A percentile compares a stretch with the other conserved stretches of the same genome.
phyloP scores from a whole-genome alignment of 2,113 vertebrate genomes.

The Mesocricetus auratus region DNA sequence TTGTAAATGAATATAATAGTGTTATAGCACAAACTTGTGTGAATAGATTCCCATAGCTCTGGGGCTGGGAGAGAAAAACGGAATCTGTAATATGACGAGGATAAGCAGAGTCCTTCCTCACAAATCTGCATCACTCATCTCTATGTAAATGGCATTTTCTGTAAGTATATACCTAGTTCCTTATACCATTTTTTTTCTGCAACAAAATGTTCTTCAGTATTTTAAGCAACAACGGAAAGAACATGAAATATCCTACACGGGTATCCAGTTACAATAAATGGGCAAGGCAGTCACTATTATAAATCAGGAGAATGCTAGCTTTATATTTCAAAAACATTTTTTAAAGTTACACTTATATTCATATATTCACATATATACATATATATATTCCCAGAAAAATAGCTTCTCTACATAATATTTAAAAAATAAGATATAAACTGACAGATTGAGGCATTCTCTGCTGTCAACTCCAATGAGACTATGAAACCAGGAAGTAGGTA shows the following conservation, averaged over 20 bases:
- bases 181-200: conserved; percentile 42
- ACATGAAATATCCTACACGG: conserved; percentile 16
- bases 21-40: background rate
- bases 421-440: conserved; percentile 33
- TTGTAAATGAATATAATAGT: conserved; percentile 34
- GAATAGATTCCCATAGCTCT: conserved; percentile 1
- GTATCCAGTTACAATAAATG: conserved; percentile 38
- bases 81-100: conserved; percentile 46
- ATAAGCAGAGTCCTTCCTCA: conserved; percentile 50
- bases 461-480: conserved; percentile 57
- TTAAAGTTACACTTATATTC: background rate
- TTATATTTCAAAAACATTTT: conserved; percentile 26
- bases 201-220: conserved; percentile 47
- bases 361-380: too few species aligned
- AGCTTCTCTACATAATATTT: conserved; percentile 1
- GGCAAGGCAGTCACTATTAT: background rate
- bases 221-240: conserved; percentile 55
- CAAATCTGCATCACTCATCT: conserved; percentile 63
- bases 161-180: conserved; percentile 49
- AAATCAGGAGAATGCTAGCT: conserved; percentile 15
- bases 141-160: conserved; percentile 47
- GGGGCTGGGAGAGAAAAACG: conserved; percentile 28
- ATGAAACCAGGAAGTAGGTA: background rate
- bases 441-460: conserved; percentile 33
- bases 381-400: background rate